Evolutionary conservation across 1,140 invertebrate genomes (phyloP).

Genomic region (Macrotrachela quadricornifera): DNA sequence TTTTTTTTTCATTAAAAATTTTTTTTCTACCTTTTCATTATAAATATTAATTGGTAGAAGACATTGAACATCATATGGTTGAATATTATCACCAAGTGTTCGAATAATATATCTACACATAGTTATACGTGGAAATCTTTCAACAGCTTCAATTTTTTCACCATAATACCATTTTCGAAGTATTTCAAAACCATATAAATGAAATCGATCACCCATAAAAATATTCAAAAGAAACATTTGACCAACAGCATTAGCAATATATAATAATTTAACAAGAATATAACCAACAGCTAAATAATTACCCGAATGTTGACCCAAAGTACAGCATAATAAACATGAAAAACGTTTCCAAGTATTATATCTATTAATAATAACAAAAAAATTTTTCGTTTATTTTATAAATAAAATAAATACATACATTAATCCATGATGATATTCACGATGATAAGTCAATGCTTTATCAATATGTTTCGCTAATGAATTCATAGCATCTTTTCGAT

Average conservation of each 20-base stretch:
- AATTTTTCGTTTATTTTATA: too few relatives aligned
- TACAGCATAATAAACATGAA: constrained; percentile 14
- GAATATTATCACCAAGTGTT: constrained; percentile 14
- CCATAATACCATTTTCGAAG: constrained; percentile 11
- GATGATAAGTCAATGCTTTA: constrained; percentile 2
- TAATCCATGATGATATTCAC: neutral
- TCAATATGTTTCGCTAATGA: constrained; percentile 5
- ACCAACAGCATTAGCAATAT: constrained; percentile 15
- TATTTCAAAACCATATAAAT: constrained; percentile 13
- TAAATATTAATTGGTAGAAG: constrained; percentile 15
- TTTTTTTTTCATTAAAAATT: too few relatives aligned
- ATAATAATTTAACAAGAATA: constrained; percentile 19
- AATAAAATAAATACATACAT: neutral
- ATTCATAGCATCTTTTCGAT: neutral
- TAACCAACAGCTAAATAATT: constrained; percentile 21
- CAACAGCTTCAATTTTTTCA: constrained; percentile 5
- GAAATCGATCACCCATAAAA: constrained; percentile 16
- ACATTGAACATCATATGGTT: constrained; percentile 15
- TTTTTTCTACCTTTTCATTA: constrained; percentile 11
- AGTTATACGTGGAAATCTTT: constrained; percentile 13
- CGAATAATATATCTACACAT: constrained; percentile 14
- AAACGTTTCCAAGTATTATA: too few relatives aligned
- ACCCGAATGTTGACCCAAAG: constrained; percentile 22
- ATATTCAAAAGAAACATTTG: constrained; percentile 19
- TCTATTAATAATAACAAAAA: too few relatives aligned